Conservation (phyloP, 2,797 vertebrate species). For the Silurus aristotelis region DNA sequence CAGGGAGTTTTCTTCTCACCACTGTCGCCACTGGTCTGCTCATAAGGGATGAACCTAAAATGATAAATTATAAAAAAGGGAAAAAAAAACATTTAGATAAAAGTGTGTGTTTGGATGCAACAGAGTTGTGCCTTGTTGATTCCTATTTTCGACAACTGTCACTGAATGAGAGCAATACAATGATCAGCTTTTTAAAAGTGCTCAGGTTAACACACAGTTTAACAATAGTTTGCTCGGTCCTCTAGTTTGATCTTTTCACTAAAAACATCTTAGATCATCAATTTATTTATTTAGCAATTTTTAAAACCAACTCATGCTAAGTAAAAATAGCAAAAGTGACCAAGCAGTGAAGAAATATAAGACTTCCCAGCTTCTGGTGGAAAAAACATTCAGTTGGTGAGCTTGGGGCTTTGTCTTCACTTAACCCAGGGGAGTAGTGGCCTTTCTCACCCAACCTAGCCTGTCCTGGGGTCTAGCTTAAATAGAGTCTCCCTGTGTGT, state of each 20-base stretch:
- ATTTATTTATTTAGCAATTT: not conserved
- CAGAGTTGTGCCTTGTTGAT: too few relatives aligned
- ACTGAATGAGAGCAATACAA: not conserved
- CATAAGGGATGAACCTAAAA: too few relatives aligned
- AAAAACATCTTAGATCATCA: not conserved
- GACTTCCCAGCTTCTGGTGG: slow-evolving; percentile 5
- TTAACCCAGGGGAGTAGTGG: slow-evolving; percentile 56
- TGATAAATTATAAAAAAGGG: too few relatives aligned
- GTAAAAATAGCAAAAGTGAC: not conserved
- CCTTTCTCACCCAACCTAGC: slow-evolving; percentile 23
- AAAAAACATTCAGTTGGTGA: slow-evolving; percentile 26
- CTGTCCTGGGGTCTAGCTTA: slow-evolving; percentile 64
- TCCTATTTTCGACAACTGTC: not conserved
- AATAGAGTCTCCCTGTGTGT: slow-evolving; percentile 66
- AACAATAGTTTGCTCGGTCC: not conserved
- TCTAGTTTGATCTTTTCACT: not conserved
- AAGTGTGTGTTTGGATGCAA: not conserved
- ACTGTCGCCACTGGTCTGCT: too few relatives aligned
- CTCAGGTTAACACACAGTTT: not conserved
- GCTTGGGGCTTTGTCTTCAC: slow-evolving; percentile 60
- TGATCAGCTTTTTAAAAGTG: not conserved
- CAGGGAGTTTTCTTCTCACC: too few relatives aligned
- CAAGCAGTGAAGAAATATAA: not conserved
- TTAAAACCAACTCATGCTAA: not conserved
- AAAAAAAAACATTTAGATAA: not conserved